A percentile compares a stretch with the other conserved stretches of the same genome.
Conservation (phyloP, 2,113 vertebrate species). For the Martes martes region DNA sequence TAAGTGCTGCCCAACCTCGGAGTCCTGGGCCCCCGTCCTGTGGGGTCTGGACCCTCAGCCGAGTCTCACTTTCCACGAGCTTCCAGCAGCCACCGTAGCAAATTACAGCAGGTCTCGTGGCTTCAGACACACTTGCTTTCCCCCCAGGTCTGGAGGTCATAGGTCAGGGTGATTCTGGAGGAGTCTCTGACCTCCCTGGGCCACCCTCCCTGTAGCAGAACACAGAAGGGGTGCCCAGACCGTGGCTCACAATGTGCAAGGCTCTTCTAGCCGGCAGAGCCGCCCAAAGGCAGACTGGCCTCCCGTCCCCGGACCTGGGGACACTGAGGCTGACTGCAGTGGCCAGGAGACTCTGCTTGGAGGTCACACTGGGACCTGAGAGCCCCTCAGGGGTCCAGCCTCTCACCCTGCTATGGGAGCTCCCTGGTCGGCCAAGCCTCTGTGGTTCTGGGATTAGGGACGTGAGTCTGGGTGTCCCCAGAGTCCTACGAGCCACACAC, state of each 20-base stretch:
- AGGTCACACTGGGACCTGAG: accelerated
- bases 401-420: too few species aligned
- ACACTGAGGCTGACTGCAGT: accelerated
- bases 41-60: neutral
- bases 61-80: neutral
- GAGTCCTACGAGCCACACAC: neutral
- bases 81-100: neutral
- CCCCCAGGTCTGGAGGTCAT: accelerated
- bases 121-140: neutral
- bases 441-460: neutral
- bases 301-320: accelerated
- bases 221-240: neutral
- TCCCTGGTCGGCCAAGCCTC: too few species aligned
- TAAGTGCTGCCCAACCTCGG: neutral
- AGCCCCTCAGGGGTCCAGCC: accelerated
- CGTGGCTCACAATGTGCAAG: accelerated
- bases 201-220: neutral
- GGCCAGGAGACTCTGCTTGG: too few species aligned
- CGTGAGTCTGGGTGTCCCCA: neutral
- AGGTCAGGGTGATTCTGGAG: neutral
- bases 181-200: neutral
- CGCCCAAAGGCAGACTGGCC: neutral
- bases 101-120: too few species aligned
- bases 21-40: neutral
- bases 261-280: neutral